Percentiles rank a stretch among this genome's conserved stretches.
Evolutionary conservation across 2,888 invertebrate genomes (phyloP).

Genomic region (Drosophila lutescens): DNA sequence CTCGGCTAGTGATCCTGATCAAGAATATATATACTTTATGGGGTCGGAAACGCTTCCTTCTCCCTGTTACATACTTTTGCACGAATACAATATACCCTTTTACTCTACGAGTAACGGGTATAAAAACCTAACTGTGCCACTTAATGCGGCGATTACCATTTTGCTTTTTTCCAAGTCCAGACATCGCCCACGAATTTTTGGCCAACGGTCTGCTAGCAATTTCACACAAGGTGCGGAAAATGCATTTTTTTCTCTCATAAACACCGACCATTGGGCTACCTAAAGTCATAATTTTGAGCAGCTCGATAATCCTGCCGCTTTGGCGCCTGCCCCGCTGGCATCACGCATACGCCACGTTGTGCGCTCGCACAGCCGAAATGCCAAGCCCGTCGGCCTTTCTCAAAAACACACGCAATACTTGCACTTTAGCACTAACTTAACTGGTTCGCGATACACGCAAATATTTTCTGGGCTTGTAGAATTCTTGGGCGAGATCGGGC

Average conservation of each 20-base stretch:
- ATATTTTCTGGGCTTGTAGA: conserved; percentile 59
- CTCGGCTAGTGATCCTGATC: too few relatives aligned
- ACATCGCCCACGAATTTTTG: conserved; percentile 29
- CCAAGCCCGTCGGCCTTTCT: conserved; percentile 70
- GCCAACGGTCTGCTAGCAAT: conserved; percentile 1
- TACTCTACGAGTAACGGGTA: too few relatives aligned
- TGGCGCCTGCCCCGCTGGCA: conserved; percentile 49
- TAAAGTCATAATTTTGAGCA: conserved; percentile 47
- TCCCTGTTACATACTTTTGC: too few relatives aligned
- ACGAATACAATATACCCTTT: too few relatives aligned
- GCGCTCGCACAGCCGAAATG: conserved; percentile 14
- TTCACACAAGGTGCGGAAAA: conserved; percentile 40
- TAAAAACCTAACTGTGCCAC: conserved; percentile 3
- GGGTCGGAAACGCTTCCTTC: too few relatives aligned
- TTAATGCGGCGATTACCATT: conserved; percentile 4
- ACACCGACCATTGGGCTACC: conserved; percentile 49
- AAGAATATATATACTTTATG: too few relatives aligned
- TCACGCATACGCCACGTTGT: conserved; percentile 68
- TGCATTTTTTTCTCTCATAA: conserved; percentile 30
- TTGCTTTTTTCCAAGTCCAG: conserved; percentile 25
- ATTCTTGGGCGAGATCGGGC: conserved; percentile 54
- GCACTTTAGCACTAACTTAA: conserved; percentile 63
- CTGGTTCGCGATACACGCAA: conserved; percentile 54
- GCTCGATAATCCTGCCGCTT: conserved; percentile 52
- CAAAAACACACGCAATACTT: conserved; percentile 52